These are phyloP conservation scores for Rafetus swinhoei DNA, from an alignment of 2,113 vertebrate species.

Conservation along the genomic window DNA sequence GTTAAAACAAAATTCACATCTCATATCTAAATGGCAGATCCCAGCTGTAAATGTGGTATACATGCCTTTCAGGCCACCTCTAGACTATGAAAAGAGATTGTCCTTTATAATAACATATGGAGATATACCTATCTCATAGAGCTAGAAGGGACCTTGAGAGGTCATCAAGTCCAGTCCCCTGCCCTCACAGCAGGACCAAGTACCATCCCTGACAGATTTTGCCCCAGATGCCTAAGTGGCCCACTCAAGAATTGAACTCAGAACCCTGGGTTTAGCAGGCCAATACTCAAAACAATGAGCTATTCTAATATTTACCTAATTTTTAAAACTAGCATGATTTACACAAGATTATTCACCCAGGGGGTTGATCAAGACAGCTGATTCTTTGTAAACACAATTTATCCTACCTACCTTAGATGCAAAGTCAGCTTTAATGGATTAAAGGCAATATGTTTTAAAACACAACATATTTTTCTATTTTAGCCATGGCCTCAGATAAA, in stretches of 20 bases:
- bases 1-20: not conserved
- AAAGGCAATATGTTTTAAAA: not conserved
- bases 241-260: too few species aligned
- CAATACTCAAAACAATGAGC: too few species aligned
- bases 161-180: too few species aligned
- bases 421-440: not conserved
- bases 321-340: not conserved
- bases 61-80: not conserved
- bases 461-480: not conserved
- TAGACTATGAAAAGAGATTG: not conserved
- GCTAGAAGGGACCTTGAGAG: too few species aligned
- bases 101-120: not conserved
- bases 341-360: not conserved
- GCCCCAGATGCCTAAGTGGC: too few species aligned
- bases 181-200: too few species aligned
- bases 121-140: too few species aligned
- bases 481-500: not conserved
- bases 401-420: not conserved
- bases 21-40: not conserved
- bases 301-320: too few species aligned
- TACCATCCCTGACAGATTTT: too few species aligned
- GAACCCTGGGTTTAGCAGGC: too few species aligned
- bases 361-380: not conserved
- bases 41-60: not conserved
- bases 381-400: not conserved